Conservation (phyloP, 2,113 vertebrate genomes). For the Macquaria ambigua region DNA sequence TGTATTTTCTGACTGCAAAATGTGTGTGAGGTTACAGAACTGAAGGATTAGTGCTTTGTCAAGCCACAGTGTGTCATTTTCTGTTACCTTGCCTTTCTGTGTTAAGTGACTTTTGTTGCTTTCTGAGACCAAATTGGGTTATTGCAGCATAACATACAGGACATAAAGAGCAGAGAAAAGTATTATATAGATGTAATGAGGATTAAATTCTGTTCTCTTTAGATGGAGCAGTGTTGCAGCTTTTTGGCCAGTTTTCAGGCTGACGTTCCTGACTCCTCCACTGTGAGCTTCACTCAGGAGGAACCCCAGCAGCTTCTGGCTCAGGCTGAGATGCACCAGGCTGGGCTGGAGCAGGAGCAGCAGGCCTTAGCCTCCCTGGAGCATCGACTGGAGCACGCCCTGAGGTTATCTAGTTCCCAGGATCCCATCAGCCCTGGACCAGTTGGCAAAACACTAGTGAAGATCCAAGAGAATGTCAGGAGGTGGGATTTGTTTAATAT, state of each 20-base stretch:
- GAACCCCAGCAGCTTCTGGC: conserved; percentile 84
- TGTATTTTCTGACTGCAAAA: neutral
- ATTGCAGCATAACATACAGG: neutral
- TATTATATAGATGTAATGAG: neutral
- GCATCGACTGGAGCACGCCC: conserved; percentile 79
- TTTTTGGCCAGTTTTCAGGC: conserved; percentile 88
- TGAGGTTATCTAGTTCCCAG: conserved; percentile 67
- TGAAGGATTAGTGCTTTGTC: neutral
- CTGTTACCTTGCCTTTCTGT: neutral
- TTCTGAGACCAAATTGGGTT: neutral
- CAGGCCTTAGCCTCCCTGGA: conserved; percentile 85
- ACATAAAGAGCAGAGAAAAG: neutral
- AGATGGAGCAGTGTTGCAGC: conserved; percentile 91
- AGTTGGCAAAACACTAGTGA: conserved; percentile 82
- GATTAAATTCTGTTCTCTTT: neutral
- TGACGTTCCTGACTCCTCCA: conserved; percentile 84
- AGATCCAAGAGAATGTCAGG: conserved; percentile 86
- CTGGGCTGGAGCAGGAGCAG: conserved; percentile 84
- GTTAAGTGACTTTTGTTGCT: neutral
- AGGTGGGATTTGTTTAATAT: conserved; percentile 82
- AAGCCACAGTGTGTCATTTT: too few relatives aligned
- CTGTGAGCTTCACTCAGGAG: conserved; percentile 76
- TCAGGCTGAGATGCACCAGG: conserved; percentile 80
- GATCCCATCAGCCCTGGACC: conserved; percentile 65
- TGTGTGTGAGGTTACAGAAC: neutral